Conservation (phyloP, 2,113 vertebrate genomes). For the Notothenia rossii region DNA sequence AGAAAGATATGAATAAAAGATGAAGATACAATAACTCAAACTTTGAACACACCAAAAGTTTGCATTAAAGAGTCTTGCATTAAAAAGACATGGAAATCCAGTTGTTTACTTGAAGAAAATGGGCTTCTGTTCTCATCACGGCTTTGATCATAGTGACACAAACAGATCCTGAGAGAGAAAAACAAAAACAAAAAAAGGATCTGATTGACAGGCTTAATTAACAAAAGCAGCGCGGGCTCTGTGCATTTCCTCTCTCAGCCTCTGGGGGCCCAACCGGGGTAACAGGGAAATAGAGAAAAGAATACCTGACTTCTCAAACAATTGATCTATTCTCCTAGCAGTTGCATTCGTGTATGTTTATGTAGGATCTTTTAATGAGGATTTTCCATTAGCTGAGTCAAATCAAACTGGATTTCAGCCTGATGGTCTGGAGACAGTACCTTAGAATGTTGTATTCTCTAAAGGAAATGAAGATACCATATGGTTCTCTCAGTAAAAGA, state of each 20-base stretch:
- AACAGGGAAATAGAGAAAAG: conserved; percentile 74
- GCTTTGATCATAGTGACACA: conserved; percentile 82
- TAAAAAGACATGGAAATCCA: conserved; percentile 71
- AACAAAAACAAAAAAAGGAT: conserved; percentile 57
- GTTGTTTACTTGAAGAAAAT: conserved; percentile 71
- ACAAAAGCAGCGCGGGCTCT: conserved; percentile 66
- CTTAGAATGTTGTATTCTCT: conserved; percentile 19
- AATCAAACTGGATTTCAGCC: conserved; percentile 35
- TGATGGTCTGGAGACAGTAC: conserved; percentile 20
- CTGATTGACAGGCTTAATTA: conserved; percentile 84
- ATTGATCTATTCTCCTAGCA: conserved; percentile 76
- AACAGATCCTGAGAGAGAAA: conserved; percentile 72
- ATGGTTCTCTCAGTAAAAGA: conserved; percentile 33
- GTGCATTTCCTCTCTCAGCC: conserved; percentile 72
- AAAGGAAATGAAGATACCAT: conserved; percentile 40
- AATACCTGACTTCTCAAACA: conserved; percentile 67
- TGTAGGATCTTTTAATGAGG: conserved; percentile 58
- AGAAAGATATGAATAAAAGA: conserved; percentile 69
- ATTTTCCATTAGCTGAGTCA: conserved; percentile 32
- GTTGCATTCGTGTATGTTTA: conserved; percentile 56
- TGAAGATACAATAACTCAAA: conserved; percentile 45
- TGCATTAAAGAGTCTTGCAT: conserved; percentile 68
- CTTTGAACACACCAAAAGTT: conserved; percentile 65
- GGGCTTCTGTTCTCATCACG: conserved; percentile 64
- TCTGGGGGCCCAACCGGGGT: conserved; percentile 65